Percentiles rank a stretch among this genome's conserved stretches.
phyloP scores from a whole-genome alignment of 2,888 invertebrate genomes.

The Aethes cnicana region DNA sequence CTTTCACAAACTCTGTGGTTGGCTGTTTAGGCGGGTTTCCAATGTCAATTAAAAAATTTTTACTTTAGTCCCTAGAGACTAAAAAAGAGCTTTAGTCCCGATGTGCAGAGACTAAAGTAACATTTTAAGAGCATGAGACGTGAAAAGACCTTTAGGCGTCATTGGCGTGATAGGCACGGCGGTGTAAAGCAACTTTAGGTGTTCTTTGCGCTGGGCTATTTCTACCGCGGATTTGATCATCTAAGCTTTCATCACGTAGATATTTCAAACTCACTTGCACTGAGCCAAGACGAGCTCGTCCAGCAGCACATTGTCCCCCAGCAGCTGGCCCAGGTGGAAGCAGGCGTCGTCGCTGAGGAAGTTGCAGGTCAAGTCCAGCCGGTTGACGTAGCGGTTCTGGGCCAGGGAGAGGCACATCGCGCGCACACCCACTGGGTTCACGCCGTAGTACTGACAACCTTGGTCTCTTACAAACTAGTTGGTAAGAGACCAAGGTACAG shows the following conservation, averaged over 20 bases:
- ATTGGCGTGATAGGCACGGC: too few species aligned
- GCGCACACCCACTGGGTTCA: not conserved
- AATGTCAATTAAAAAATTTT: too few species aligned
- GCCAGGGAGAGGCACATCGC: not conserved
- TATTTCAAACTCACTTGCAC: not conserved
- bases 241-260: not conserved
- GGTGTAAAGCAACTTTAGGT: too few species aligned
- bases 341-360: not conserved
- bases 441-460: not conserved
- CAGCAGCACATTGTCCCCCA: not conserved
- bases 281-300: not conserved
- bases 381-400: not conserved
- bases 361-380: not conserved
- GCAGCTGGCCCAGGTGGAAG: not conserved
- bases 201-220: too few species aligned
- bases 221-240: too few species aligned
- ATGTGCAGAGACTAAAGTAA: too few species aligned
- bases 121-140: too few species aligned
- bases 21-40: too few species aligned
- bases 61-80: too few species aligned
- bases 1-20: too few species aligned
- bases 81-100: too few species aligned
- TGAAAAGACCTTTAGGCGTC: too few species aligned
- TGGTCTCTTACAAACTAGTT: not conserved
- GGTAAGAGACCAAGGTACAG: not conserved